Conservation (phyloP, 1,140 invertebrate species). For the Saccostrea glomerata region DNA sequence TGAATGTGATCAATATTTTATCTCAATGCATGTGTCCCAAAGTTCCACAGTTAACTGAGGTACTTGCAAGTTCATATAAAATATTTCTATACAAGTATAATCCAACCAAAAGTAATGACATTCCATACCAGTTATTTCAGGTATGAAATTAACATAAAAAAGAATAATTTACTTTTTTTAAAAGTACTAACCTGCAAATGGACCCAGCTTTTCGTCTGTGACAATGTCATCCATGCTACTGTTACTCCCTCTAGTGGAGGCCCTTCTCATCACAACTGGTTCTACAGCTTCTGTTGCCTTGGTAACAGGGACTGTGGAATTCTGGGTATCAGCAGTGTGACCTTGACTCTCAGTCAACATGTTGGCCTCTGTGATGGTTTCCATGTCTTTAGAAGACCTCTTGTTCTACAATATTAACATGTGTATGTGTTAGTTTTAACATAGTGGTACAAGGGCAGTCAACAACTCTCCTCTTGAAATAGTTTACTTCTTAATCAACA, state of each 20-base stretch:
- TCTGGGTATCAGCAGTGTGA: constrained; percentile 11
- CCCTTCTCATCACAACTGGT: constrained; percentile 40
- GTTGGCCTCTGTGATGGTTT: constrained; percentile 76
- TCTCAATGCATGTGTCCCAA: no score
- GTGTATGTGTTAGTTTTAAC: neutral
- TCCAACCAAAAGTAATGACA: no score
- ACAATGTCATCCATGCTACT: constrained; percentile 51
- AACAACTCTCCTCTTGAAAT: constrained; percentile 20
- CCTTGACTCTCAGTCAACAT: constrained; percentile 33
- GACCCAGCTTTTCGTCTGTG: constrained; percentile 50
- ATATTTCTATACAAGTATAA: no score
- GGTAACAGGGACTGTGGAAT: neutral
- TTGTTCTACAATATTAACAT: constrained; percentile 67
- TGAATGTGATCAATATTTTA: no score
- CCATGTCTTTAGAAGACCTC: constrained; percentile 76
- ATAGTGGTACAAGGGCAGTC: neutral
- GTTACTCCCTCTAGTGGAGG: constrained; percentile 24
- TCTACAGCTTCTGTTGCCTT: constrained; percentile 9
- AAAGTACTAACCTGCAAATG: constrained; percentile 56
- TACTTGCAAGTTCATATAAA: no score
- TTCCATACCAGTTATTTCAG: no score
- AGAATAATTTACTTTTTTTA: no score
- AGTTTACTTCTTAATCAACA: constrained; percentile 28
- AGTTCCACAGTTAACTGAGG: no score
- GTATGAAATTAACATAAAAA: no score